These are phyloP conservation scores for Pygocentrus nattereri DNA, from an alignment of 2,797 vertebrate species.

Conservation along the genomic window DNA sequence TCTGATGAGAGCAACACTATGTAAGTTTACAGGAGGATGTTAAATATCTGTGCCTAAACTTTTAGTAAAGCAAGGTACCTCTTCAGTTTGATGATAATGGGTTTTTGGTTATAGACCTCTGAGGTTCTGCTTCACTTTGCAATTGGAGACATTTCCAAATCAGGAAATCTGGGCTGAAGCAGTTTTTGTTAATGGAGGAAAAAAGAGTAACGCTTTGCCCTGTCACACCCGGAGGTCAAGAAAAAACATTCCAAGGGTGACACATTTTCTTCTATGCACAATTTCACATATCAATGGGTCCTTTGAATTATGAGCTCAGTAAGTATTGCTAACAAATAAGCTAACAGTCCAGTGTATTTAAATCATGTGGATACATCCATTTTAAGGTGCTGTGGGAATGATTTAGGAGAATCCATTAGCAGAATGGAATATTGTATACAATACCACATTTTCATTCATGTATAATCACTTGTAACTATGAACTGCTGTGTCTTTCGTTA, in stretches of 20 bases:
- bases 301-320: background rate
- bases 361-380: too few species aligned
- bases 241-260: too few species aligned
- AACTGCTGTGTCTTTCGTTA: too few species aligned
- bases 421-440: too few species aligned
- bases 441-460: too few species aligned
- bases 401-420: too few species aligned
- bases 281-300: background rate
- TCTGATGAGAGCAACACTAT: background rate
- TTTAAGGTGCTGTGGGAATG: too few species aligned
- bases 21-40: background rate
- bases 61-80: slow-evolving; percentile 24
- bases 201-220: background rate
- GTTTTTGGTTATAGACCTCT: background rate
- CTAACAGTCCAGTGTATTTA: too few species aligned
- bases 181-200: background rate
- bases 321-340: background rate
- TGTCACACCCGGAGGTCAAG: too few species aligned
- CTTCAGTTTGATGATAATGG: background rate
- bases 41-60: slow-evolving; percentile 1
- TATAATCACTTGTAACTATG: too few species aligned
- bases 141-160: background rate
- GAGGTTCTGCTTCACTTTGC: background rate
- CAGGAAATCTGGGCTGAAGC: background rate
- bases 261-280: background rate